These are phyloP conservation scores for Eleginops maclovinus DNA, from an alignment of 2,113 vertebrate species.

Conservation along the genomic window DNA sequence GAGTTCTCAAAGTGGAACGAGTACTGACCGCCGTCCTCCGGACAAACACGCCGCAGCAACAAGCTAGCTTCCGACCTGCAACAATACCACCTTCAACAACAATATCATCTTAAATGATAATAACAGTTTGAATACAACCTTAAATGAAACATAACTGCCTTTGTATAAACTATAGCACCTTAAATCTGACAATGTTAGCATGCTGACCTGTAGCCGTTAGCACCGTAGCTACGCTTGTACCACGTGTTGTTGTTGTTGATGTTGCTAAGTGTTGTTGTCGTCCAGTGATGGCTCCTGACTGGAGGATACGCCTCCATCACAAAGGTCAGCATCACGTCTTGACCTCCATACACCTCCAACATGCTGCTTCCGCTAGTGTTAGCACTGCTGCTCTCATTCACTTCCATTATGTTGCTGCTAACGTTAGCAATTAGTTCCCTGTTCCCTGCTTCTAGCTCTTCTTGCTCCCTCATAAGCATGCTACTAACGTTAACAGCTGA, in stretches of 20 bases:
- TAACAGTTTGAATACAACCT: too few relatives aligned
- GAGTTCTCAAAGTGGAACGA: conserved; percentile 80
- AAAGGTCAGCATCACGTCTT: conserved; percentile 80
- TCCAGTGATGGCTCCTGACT: conserved; percentile 81
- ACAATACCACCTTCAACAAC: neutral
- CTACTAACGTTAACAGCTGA: conserved; percentile 21
- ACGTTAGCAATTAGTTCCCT: too few relatives aligned
- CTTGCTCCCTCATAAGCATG: neutral
- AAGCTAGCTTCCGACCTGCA: conserved; percentile 78
- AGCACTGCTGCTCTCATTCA: neutral
- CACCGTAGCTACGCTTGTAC: conserved; percentile 33
- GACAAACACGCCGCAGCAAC: conserved; percentile 79
- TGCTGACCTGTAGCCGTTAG: conserved; percentile 65
- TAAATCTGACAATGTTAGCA: neutral
- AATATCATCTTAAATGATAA: neutral
- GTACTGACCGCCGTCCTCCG: conserved; percentile 86
- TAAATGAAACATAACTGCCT: too few relatives aligned
- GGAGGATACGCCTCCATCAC: conserved; percentile 87
- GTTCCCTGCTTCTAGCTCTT: neutral
- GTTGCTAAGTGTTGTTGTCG: conserved; percentile 4
- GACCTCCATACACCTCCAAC: conserved; percentile 80
- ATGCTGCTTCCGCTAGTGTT: conserved; percentile 30
- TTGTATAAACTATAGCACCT: too few relatives aligned
- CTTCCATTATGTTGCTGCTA: neutral
- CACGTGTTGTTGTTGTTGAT: neutral